Percentiles rank a stretch among this genome's conserved stretches.
Conservation (phyloP, 1,140 invertebrate species). For the Apis cerana region DNA sequence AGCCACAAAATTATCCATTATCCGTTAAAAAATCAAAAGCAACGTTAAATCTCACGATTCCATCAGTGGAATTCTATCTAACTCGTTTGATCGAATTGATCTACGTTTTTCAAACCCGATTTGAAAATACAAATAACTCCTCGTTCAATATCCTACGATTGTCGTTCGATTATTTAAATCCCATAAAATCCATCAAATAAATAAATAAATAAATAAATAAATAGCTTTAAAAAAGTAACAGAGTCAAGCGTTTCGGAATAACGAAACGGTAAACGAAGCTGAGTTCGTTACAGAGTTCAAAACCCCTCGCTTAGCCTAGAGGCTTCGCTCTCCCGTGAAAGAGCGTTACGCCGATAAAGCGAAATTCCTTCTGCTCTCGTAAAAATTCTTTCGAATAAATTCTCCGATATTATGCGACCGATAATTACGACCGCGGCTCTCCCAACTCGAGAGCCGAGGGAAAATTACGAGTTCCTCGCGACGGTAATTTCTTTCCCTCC, state of each 20-base stretch:
- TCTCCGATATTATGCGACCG: slow-evolving; percentile 27
- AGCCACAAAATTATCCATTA: too few relatives aligned
- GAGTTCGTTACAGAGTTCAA: neutral
- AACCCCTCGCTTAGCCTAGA: neutral
- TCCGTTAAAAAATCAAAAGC: too few relatives aligned
- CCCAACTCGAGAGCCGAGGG: neutral
- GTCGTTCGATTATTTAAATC: too few relatives aligned
- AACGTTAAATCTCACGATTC: too few relatives aligned
- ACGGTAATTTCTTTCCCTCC: slow-evolving; percentile 10
- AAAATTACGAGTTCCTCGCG: slow-evolving; percentile 18
- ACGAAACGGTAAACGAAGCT: neutral
- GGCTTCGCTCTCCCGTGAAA: neutral
- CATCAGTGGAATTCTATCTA: too few relatives aligned
- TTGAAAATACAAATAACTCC: too few relatives aligned
- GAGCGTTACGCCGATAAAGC: slow-evolving; percentile 18
- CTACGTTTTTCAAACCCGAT: too few relatives aligned
- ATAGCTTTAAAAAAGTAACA: too few relatives aligned
- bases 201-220: too few relatives aligned
- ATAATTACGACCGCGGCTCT: slow-evolving; percentile 30
- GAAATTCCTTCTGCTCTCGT: slow-evolving; percentile 4
- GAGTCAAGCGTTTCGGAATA: neutral
- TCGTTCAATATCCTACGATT: too few relatives aligned
- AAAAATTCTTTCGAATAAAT: slow-evolving; percentile 17
- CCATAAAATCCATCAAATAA: too few relatives aligned
- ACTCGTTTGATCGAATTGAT: too few relatives aligned